Conservation (phyloP, 2,888 invertebrate species). For the Plebejus melissa region DNA sequence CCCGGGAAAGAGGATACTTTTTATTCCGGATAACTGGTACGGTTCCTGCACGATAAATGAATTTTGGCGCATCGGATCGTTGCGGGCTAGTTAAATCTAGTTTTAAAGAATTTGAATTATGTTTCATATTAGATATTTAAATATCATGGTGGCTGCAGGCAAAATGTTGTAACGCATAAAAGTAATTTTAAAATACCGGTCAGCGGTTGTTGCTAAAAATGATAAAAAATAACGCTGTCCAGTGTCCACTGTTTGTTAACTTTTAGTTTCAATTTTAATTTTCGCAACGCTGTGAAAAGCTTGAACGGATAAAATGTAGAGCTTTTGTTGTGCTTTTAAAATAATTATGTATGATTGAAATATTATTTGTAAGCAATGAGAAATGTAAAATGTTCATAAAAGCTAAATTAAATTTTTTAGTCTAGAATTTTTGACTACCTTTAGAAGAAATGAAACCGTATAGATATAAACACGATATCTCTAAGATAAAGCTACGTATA, state of each 20-base stretch:
- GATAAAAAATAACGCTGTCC: background rate
- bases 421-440: too few species aligned
- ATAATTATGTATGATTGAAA: background rate
- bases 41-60: too few species aligned
- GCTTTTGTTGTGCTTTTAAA: conserved; percentile 13
- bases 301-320: background rate
- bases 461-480: background rate
- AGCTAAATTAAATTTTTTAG: too few species aligned
- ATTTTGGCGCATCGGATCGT: too few species aligned
- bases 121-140: too few species aligned
- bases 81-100: too few species aligned
- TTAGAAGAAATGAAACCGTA: too few species aligned
- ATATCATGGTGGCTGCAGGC: background rate
- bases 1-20: too few species aligned
- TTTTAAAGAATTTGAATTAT: too few species aligned
- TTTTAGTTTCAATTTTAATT: background rate
- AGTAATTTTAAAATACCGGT: background rate
- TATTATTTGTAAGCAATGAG: background rate
- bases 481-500: background rate
- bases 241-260: background rate
- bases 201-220: background rate
- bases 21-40: too few species aligned
- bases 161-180: background rate
- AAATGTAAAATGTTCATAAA: too few species aligned
- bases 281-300: background rate